Conservation (phyloP, 2,888 invertebrate genomes). For the Corythucha ciliata region DNA sequence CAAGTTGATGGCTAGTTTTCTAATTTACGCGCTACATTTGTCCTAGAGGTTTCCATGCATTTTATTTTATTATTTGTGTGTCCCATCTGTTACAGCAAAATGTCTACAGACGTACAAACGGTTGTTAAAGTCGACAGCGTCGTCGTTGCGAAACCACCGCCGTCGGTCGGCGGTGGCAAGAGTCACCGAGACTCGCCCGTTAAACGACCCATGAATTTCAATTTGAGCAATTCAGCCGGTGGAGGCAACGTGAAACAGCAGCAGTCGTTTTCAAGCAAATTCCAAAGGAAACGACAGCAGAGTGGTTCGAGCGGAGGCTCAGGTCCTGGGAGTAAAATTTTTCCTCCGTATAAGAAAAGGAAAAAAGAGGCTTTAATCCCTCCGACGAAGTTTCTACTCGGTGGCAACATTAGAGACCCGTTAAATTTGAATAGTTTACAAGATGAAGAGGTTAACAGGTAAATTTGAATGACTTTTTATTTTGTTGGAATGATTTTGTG, state of each 20-base stretch:
- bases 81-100: constrained; percentile 9
- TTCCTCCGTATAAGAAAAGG: constrained; percentile 61
- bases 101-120: constrained; percentile 29
- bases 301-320: constrained; percentile 54
- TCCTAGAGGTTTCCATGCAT: too few relatives aligned
- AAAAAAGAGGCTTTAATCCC: constrained; percentile 69
- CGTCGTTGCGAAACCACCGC: too few relatives aligned
- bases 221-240: neutral
- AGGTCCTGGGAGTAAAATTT: too few relatives aligned
- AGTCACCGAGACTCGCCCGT: constrained; percentile 43
- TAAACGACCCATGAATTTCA: constrained; percentile 32
- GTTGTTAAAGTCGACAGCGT: constrained; percentile 24
- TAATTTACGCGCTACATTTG: too few relatives aligned
- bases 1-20: too few relatives aligned
- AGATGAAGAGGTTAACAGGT: constrained; percentile 40
- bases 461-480: constrained; percentile 1
- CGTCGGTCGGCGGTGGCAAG: constrained; percentile 28
- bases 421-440: constrained; percentile 83
- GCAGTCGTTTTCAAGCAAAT: too few relatives aligned
- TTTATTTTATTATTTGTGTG: too few relatives aligned
- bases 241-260: constrained; percentile 16
- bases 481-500: constrained; percentile 49
- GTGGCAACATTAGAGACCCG: constrained; percentile 92
- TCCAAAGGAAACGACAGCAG: constrained; percentile 55
- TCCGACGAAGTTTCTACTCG: constrained; percentile 86